These are phyloP conservation scores for Rhynchophorus ferrugineus DNA, from an alignment of 1,140 invertebrate species.

Conservation along the genomic window DNA sequence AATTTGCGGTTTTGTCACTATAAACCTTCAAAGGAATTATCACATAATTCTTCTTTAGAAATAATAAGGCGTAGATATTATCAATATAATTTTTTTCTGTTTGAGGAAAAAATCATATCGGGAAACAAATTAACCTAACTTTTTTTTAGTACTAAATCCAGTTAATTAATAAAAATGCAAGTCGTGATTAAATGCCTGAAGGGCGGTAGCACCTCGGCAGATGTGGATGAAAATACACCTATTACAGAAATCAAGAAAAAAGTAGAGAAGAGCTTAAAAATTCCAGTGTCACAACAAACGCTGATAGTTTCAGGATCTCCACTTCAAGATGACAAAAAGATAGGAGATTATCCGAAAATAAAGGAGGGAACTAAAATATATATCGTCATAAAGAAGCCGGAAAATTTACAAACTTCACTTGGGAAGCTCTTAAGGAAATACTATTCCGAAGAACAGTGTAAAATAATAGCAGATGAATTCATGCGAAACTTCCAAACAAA, in stretches of 20 bases:
- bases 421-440: constrained; percentile 42
- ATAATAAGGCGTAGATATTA: too few relatives aligned
- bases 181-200: constrained; percentile 45
- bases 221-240: constrained; percentile 40
- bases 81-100: too few relatives aligned
- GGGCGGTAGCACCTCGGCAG: constrained; percentile 43
- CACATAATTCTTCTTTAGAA: too few relatives aligned
- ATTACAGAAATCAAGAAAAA: constrained; percentile 45
- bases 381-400: constrained; percentile 44
- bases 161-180: constrained; percentile 38
- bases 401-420: constrained; percentile 40
- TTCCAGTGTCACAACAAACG: constrained; percentile 44
- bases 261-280: constrained; percentile 42
- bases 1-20: too few relatives aligned
- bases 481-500: constrained; percentile 45
- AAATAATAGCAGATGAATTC: constrained; percentile 41
- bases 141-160: neutral
- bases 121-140: neutral
- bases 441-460: constrained; percentile 43
- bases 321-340: constrained; percentile 43
- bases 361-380: constrained; percentile 46
- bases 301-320: constrained; percentile 43
- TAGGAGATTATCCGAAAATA: constrained; percentile 45
- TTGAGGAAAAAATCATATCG: too few relatives aligned
- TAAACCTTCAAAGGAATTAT: too few relatives aligned